A percentile compares a stretch with the other conserved stretches of the same genome.
Conservation (phyloP, 2,113 vertebrate genomes). For the Corythoichthys intestinalis region DNA sequence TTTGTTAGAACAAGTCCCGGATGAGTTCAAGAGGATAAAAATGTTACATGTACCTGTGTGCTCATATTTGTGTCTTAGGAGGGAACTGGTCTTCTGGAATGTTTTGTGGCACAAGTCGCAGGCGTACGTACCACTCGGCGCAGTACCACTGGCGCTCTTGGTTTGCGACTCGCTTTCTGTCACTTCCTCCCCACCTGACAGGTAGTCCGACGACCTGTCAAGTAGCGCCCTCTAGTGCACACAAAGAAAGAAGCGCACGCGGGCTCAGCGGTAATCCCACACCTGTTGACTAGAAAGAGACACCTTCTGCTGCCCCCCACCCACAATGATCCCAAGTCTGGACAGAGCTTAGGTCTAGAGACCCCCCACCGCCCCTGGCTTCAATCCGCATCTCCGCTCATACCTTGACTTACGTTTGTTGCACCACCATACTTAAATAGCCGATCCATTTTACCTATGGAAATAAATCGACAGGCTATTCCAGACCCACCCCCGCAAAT, state of each 20-base stretch:
- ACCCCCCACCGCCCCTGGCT: background rate
- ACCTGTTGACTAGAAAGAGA: background rate
- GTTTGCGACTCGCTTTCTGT: constrained; percentile 99
- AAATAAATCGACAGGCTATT: too few relatives aligned
- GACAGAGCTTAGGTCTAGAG: constrained; percentile 3
- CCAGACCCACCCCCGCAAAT: too few relatives aligned
- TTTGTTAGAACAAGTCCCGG: background rate
- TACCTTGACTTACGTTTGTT: too few relatives aligned
- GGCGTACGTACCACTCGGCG: constrained; percentile 95
- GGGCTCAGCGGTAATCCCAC: background rate
- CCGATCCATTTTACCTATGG: too few relatives aligned
- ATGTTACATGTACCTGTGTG: constrained; percentile 96
- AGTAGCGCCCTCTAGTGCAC: constrained; percentile 87
- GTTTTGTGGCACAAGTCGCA: constrained; percentile 99
- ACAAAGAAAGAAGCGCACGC: background rate
- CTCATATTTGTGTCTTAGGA: constrained; percentile 99
- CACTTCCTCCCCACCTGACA: constrained; percentile 98
- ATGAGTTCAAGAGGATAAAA: background rate
- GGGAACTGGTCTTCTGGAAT: constrained; percentile 99
- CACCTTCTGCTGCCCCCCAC: background rate
- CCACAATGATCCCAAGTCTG: constrained; percentile 8
- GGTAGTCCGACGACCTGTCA: constrained; percentile 95
- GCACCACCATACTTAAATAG: too few relatives aligned
- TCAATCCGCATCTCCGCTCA: too few relatives aligned
- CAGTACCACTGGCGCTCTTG: constrained; percentile 84